Percentiles rank a stretch among this genome's conserved stretches.
phyloP scores from a whole-genome alignment of 2,113 vertebrate species.

The Miniopterus natalensis region DNA sequence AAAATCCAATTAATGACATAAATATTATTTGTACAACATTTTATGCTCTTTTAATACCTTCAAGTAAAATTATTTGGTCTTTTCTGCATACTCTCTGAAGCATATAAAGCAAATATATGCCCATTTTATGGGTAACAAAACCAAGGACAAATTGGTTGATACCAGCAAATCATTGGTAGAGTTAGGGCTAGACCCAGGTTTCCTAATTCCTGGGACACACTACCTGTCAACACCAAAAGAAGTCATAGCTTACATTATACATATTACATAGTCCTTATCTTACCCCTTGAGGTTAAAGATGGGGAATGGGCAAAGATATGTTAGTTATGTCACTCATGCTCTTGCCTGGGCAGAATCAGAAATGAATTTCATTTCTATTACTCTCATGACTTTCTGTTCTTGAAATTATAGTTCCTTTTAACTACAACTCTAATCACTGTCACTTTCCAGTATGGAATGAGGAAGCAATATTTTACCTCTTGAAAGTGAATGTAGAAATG shows the following conservation, averaged over 20 bases:
- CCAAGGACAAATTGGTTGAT: background rate
- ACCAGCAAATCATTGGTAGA: constrained; percentile 27
- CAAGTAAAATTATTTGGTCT: constrained; percentile 38
- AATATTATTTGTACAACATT: constrained; percentile 18
- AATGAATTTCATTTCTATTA: constrained; percentile 50
- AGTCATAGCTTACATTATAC: background rate
- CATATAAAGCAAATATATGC: background rate
- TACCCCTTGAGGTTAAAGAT: background rate
- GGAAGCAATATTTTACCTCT: constrained; percentile 70
- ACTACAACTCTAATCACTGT: background rate
- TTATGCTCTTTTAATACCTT: constrained; percentile 28
- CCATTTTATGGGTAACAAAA: constrained; percentile 50
- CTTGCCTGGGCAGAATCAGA: constrained; percentile 10
- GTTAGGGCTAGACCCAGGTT: background rate
- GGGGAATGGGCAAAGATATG: background rate
- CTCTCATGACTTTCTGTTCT: constrained; percentile 50
- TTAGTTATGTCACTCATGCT: background rate
- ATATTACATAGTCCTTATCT: background rate
- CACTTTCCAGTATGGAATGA: constrained; percentile 59
- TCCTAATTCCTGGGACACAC: background rate
- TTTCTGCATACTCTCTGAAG: constrained; percentile 10
- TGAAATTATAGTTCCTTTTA: constrained; percentile 58
- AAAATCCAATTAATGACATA: background rate
- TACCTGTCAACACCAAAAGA: background rate
- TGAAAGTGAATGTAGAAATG: constrained; percentile 66